A percentile compares a stretch with the other conserved stretches of the same genome.
Evolutionary conservation across 2,888 invertebrate species (phyloP).

Genomic region (Caenorhabditis wallacei): DNA sequence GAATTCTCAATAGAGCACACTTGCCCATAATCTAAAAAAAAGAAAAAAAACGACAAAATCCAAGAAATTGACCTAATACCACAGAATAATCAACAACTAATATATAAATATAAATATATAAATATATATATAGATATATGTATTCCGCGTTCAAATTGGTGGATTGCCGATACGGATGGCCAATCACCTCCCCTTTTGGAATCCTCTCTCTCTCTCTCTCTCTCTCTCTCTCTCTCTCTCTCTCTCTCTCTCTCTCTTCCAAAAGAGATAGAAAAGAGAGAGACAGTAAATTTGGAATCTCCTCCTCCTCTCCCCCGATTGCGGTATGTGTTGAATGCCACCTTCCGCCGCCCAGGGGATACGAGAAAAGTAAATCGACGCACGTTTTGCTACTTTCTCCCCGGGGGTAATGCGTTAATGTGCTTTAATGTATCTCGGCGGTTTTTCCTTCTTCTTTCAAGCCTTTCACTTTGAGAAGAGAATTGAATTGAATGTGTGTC

Average conservation of each 20-base stretch:
- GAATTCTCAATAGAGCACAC: not conserved
- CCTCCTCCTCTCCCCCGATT: conserved; percentile 1
- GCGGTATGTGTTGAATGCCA: not conserved
- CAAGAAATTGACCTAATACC: conserved; percentile 43
- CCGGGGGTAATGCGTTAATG: conserved; percentile 44
- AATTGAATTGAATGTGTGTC: no score
- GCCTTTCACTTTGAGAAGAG: conserved; percentile 39
- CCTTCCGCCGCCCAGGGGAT: conserved; percentile 20
- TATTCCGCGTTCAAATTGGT: conserved; percentile 27
- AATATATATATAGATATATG: no score
- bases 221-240: not conserved
- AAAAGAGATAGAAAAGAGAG: not conserved
- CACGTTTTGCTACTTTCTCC: conserved; percentile 34
- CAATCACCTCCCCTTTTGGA: conserved; percentile 52
- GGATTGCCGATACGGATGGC: conserved; percentile 51
- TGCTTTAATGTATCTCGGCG: conserved; percentile 55
- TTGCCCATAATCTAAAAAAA: not conserved
- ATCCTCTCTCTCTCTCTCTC: conserved; percentile 3
- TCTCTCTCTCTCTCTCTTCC: conserved; percentile 5
- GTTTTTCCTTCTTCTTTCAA: conserved; percentile 38
- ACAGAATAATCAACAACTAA: conserved; percentile 60
- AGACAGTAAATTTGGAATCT: conserved; percentile 47
- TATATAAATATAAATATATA: no score
- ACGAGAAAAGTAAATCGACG: conserved; percentile 43
- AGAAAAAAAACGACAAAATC: conserved; percentile 13